These are phyloP conservation scores for Macaria liturata DNA, from an alignment of 2,888 invertebrate species.

Conservation along the genomic window DNA sequence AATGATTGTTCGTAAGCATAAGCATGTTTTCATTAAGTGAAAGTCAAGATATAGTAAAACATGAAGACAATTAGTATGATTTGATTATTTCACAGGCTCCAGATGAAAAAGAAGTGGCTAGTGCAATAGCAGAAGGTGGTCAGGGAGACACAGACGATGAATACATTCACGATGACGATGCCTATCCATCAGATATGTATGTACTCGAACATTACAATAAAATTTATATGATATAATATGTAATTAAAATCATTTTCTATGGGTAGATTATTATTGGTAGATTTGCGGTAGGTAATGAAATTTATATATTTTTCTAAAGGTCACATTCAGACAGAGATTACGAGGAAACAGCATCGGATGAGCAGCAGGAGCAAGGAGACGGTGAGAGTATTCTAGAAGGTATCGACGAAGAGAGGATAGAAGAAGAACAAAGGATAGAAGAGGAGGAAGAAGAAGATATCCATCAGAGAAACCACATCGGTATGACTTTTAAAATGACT, in stretches of 20 bases:
- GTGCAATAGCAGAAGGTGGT: constrained; percentile 76
- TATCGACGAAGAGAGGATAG: constrained; percentile 60
- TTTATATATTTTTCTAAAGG: constrained; percentile 14
- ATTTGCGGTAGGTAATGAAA: background rate
- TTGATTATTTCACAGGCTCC: constrained; percentile 48
- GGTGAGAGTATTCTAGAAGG: constrained; percentile 65
- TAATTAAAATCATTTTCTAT: background rate
- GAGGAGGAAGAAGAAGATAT: constrained; percentile 58
- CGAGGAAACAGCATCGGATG: constrained; percentile 88
- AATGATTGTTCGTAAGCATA: too few relatives aligned
- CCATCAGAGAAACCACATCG: constrained; percentile 75
- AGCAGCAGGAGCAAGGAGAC: constrained; percentile 86
- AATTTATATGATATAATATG: background rate
- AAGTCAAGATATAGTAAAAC: too few relatives aligned
- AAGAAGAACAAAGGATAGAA: constrained; percentile 68
- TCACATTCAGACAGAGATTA: constrained; percentile 86
- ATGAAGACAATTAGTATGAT: background rate
- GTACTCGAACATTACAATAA: constrained; percentile 28
- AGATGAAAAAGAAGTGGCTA: constrained; percentile 70
- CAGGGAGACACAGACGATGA: constrained; percentile 86
- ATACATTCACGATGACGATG: constrained; percentile 85
- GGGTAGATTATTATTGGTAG: too few relatives aligned
- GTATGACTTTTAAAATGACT: constrained; percentile 45
- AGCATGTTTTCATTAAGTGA: too few relatives aligned
- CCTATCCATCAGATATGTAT: constrained; percentile 87